Conservation (phyloP, 2,113 vertebrate species). For the Smithornis capensis region DNA sequence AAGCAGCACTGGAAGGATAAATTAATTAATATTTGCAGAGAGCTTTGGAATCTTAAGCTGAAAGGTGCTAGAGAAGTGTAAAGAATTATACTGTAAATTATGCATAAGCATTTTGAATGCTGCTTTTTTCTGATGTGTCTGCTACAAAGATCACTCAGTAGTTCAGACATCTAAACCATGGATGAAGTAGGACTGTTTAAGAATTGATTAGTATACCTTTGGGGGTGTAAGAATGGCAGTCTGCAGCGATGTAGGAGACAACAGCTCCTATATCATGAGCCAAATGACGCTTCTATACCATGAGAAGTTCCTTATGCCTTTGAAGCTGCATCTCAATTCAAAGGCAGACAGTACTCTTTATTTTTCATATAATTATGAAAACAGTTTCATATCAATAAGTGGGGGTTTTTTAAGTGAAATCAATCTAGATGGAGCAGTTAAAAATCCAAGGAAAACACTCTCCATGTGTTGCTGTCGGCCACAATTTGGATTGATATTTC, state of each 20-base stretch:
- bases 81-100: conserved; percentile 59
- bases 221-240: conserved; percentile 36
- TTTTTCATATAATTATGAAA: conserved; percentile 41
- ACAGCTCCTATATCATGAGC: not conserved
- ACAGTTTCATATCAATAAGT: not conserved
- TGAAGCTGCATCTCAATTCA: conserved; percentile 43
- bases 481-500: not conserved
- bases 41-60: conserved; percentile 27
- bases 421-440: not conserved
- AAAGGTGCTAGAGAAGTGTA: conserved; percentile 46
- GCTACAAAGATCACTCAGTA: conserved; percentile 50
- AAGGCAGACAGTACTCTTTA: conserved; percentile 7
- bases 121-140: conserved; percentile 51
- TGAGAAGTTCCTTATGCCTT: not conserved
- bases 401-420: not conserved
- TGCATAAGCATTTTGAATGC: conserved; percentile 46
- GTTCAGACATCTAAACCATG: conserved; percentile 50
- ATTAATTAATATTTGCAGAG: conserved; percentile 51
- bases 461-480: not conserved
- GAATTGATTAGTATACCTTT: conserved; percentile 55
- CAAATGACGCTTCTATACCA: conserved; percentile 36
- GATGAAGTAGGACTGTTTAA: conserved; percentile 50
- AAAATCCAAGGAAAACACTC: not conserved
- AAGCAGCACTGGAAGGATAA: not conserved
- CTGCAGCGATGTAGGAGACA: conserved; percentile 29